Percentiles rank a stretch among this genome's conserved stretches.
Evolutionary conservation across 2,888 invertebrate species (phyloP).

Genomic region (Idaea aversata): DNA sequence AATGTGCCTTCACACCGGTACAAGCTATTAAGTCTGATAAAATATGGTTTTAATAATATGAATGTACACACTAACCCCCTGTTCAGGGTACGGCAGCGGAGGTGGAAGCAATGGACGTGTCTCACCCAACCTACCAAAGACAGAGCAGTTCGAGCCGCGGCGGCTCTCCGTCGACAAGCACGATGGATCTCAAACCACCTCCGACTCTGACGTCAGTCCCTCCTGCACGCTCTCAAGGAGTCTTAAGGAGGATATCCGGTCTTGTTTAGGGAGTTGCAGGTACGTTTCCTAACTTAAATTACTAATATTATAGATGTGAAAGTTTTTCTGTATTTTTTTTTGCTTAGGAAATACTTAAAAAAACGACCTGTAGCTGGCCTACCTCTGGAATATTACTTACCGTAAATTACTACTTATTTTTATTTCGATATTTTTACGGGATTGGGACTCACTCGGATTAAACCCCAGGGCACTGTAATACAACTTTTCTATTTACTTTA

Average conservation of each 20-base stretch:
- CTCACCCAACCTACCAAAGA: conserved; percentile 73
- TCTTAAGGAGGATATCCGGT: conserved; percentile 68
- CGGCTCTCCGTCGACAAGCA: conserved; percentile 47
- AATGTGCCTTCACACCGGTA: too few species aligned
- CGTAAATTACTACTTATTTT: too few species aligned
- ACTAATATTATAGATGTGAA: background rate
- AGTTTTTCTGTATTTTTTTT: background rate
- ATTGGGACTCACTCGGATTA: too few species aligned
- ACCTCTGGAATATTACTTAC: too few species aligned
- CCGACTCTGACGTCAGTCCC: conserved; percentile 66
- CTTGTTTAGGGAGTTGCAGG: conserved; percentile 70
- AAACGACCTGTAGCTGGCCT: too few species aligned
- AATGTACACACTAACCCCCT: background rate
- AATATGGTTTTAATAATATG: background rate
- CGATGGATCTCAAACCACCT: conserved; percentile 64
- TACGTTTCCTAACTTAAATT: conserved; percentile 21
- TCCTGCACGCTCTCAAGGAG: conserved; percentile 67
- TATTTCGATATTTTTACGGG: too few species aligned
- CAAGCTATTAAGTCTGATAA: background rate
- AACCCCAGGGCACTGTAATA: too few species aligned
- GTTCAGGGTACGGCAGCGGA: conserved; percentile 67
- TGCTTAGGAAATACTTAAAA: too few species aligned
- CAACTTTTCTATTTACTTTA: conserved; percentile 22
- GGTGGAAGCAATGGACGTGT: conserved; percentile 71
- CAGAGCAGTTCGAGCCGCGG: conserved; percentile 45